Percentiles rank a stretch among this genome's conserved stretches.
phyloP scores from a whole-genome alignment of 2,797 vertebrate genomes.

The Chelonia mydas region DNA sequence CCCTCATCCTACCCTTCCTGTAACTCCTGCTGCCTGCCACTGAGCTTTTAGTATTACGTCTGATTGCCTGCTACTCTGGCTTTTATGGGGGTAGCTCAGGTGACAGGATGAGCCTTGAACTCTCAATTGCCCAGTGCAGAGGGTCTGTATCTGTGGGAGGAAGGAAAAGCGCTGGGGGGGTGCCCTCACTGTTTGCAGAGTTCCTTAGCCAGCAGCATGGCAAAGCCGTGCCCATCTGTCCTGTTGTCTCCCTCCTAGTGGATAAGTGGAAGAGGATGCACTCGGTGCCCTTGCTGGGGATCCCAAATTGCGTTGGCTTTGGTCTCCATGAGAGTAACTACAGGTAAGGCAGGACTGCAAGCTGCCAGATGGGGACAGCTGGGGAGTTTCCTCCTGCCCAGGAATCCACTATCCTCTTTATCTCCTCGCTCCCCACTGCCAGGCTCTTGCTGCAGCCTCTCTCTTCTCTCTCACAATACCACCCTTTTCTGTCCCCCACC shows the following conservation, averaged over 20 bases:
- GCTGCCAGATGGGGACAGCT: background rate
- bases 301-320: conserved; percentile 91
- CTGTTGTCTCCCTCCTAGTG: conserved; percentile 80
- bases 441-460: background rate
- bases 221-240: background rate
- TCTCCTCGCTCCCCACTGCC: background rate
- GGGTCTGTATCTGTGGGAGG: background rate
- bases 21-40: background rate
- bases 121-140: background rate
- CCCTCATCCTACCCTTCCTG: background rate
- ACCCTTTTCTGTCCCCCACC: too few species aligned
- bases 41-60: fast-evolving
- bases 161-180: background rate
- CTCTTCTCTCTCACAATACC: background rate
- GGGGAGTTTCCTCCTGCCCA: background rate
- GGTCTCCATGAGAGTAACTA: conserved; percentile 87
- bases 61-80: background rate
- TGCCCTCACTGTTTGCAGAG: background rate
- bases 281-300: conserved; percentile 86
- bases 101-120: background rate
- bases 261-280: conserved; percentile 90
- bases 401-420: background rate
- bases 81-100: background rate
- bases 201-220: background rate
- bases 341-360: conserved; percentile 81